phyloP scores from a whole-genome alignment of 2,113 vertebrate genomes.

The Corythornis cristatus region DNA sequence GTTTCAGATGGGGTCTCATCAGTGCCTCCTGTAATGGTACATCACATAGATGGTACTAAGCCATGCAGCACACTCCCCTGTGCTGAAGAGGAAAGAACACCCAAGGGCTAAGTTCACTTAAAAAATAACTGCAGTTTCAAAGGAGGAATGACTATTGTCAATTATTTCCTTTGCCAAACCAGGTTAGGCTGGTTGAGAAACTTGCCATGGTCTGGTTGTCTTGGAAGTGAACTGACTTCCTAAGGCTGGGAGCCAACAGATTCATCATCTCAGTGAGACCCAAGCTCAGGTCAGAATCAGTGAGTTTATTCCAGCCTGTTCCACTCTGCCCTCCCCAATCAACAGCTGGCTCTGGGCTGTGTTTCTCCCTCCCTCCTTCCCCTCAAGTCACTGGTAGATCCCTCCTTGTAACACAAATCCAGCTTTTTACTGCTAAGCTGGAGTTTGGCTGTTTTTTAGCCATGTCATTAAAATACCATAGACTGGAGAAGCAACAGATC shows the following conservation, averaged over 20 bases:
- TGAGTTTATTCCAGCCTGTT: neutral
- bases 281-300: neutral
- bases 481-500: slow-evolving; percentile 35
- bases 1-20: neutral
- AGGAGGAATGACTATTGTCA: neutral
- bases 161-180: neutral
- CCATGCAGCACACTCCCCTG: neutral
- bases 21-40: neutral
- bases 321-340: neutral
- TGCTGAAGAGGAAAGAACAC: neutral
- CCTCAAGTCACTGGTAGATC: neutral
- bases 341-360: neutral
- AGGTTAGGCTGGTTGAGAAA: neutral
- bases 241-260: neutral
- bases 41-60: neutral
- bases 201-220: neutral
- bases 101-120: neutral
- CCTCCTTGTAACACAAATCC: neutral
- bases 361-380: neutral
- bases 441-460: slow-evolving; percentile 14
- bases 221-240: neutral
- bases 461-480: slow-evolving; percentile 21
- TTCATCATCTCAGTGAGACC: neutral
- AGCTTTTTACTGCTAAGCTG: neutral
- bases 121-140: neutral